Percentiles rank a stretch among this genome's conserved stretches.
Conservation (phyloP, 2,113 vertebrate genomes). For the Chiloscyllium plagiosum region DNA sequence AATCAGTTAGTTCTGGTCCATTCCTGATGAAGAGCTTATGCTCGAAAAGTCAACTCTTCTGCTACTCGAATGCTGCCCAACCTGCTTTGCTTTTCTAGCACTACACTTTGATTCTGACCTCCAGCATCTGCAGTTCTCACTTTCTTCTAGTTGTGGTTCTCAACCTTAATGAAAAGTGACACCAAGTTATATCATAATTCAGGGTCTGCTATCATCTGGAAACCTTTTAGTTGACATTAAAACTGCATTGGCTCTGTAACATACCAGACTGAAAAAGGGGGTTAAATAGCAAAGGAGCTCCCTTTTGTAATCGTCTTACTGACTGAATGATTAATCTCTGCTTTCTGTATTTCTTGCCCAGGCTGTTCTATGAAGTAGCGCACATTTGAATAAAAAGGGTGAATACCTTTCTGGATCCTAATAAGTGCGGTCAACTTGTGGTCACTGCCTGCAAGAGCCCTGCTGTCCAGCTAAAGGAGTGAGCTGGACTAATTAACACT, state of each 20-base stretch:
- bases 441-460: background rate
- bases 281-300: background rate
- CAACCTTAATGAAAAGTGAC: background rate
- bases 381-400: background rate
- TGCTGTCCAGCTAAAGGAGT: too few relatives aligned
- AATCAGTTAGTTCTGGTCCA: too few relatives aligned
- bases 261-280: too few relatives aligned
- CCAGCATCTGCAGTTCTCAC: too few relatives aligned
- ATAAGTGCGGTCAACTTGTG: background rate
- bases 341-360: background rate
- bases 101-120: too few relatives aligned
- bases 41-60: too few relatives aligned
- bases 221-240: background rate
- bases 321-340: background rate
- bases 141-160: background rate
- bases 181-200: background rate
- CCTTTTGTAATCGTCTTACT: background rate
- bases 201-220: background rate
- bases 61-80: too few relatives aligned
- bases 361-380: background rate
- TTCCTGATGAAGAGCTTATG: too few relatives aligned
- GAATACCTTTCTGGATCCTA: background rate
- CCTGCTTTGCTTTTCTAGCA: too few relatives aligned
- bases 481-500: background rate
- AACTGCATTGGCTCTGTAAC: background rate